Evolutionary conservation across 1,140 invertebrate genomes (phyloP), one percentile per base, ranked within the genome.

Genomic region (Bactericera cockerelli): DNA sequence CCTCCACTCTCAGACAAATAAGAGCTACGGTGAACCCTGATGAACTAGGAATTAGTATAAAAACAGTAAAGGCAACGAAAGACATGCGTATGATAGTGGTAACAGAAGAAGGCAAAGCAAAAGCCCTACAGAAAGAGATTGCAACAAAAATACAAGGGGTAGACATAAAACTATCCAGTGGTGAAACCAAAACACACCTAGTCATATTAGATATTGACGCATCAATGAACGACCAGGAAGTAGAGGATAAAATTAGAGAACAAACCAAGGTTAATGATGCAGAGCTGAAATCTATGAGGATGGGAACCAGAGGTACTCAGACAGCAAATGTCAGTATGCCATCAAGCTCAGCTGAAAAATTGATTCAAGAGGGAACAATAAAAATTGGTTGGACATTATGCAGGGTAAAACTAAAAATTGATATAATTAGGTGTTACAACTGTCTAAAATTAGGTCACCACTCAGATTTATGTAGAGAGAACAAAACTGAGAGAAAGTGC

Each of bases 51-150:
- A 49, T 49, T 8, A 16, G 19, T 8, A 49, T 49, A 4, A 49
- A 49, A n/a, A 49, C 42, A 49, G 42, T 49, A 16, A 49, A 49
- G 42, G 19, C 42, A 49, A 49, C 42, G 22, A 49, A 16, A 49
- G 42, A 49, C 19, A 49, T 49, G 42, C 4, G n/a, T 10, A 16
- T 49, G 3, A 16, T 49, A 19, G 22, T 49, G 19, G 42, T 19
- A n/a, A 49, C 42, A 10, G 42, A 22, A 22, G 42, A 49, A 49
- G 42, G 42, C 3, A 19, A 49, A n/a, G 42, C 42, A 8, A 16
- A 49, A 49, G n/a, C 42, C 8, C 42, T 49, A 19, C 42, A 49
- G 8, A 49, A 49, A 49, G 42, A 49, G 19, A 49, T 49, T 22
- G 3, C 4, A 49, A 16, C 42, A 10, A 49, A 49, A 16, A n/a